Evolutionary conservation across 2,797 vertebrate genomes (phyloP).

Genomic region (Chloroceryle inda): DNA sequence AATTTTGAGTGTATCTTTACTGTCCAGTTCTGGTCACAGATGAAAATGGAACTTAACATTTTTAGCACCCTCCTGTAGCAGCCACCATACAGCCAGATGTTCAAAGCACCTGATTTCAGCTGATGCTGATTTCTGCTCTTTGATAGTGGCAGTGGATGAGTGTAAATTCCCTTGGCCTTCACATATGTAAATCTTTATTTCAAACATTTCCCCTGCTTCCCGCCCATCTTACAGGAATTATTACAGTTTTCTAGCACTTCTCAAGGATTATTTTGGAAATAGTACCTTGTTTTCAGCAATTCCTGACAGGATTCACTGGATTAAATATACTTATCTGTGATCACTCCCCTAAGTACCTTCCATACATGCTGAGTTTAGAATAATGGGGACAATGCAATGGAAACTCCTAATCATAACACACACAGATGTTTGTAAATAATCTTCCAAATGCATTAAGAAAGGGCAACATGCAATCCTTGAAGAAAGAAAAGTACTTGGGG

Average conservation of each 20-base stretch:
- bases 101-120: not conserved
- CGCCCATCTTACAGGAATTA: not conserved
- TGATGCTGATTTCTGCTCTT: not conserved
- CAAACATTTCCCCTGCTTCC: not conserved
- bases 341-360: not conserved
- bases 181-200: not conserved
- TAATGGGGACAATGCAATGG: not conserved
- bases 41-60: not conserved
- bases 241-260: not conserved
- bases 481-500: not conserved
- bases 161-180: not conserved
- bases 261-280: not conserved
- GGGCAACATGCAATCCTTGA: not conserved
- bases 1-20: not conserved
- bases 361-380: not conserved
- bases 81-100: fast-evolving
- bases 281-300: not conserved
- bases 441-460: not conserved
- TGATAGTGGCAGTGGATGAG: fast-evolving
- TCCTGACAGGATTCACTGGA: not conserved
- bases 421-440: not conserved
- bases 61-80: not conserved
- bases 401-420: not conserved
- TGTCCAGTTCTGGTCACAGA: not conserved
- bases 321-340: not conserved